These are phyloP conservation scores for Apocrypta bakeri DNA, from an alignment of 1,140 invertebrate genomes.

Conservation along the genomic window DNA sequence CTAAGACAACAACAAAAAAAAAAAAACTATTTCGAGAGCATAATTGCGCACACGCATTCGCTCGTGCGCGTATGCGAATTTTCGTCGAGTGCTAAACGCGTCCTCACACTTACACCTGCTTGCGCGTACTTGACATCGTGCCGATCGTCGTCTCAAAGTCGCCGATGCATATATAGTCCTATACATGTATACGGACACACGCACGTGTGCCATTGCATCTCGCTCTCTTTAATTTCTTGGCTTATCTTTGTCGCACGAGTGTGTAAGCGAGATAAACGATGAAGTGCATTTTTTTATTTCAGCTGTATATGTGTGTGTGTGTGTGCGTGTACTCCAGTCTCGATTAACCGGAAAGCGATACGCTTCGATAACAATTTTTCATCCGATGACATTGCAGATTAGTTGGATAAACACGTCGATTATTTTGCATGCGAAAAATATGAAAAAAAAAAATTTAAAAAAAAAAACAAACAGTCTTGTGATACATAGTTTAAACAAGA, in stretches of 20 bases:
- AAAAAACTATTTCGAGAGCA: too few relatives aligned
- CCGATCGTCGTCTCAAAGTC: not conserved
- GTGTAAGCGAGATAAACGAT: not conserved
- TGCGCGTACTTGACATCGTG: not conserved
- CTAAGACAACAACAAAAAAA: too few relatives aligned
- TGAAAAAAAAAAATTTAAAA: not conserved
- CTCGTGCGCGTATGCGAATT: too few relatives aligned
- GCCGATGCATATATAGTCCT: not conserved
- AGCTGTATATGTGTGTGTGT: not conserved
- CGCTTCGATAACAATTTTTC: not conserved
- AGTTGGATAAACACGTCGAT: not conserved
- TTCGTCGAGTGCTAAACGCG: too few relatives aligned
- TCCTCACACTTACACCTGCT: too few relatives aligned
- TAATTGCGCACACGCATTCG: too few relatives aligned
- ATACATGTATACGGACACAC: not conserved
- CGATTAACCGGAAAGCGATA: too few relatives aligned
- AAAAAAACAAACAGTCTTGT: too few relatives aligned
- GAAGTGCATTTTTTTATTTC: not conserved
- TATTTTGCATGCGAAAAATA: not conserved
- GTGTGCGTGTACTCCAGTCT: too few relatives aligned
- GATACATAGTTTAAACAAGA: too few relatives aligned
- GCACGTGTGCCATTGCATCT: not conserved
- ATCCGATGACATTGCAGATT: not conserved
- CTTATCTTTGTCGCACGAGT: not conserved
- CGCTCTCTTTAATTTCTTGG: not conserved